These are phyloP conservation scores for Drosophila subobscura DNA, from an alignment of 1,140 invertebrate genomes.

Conservation along the genomic window DNA sequence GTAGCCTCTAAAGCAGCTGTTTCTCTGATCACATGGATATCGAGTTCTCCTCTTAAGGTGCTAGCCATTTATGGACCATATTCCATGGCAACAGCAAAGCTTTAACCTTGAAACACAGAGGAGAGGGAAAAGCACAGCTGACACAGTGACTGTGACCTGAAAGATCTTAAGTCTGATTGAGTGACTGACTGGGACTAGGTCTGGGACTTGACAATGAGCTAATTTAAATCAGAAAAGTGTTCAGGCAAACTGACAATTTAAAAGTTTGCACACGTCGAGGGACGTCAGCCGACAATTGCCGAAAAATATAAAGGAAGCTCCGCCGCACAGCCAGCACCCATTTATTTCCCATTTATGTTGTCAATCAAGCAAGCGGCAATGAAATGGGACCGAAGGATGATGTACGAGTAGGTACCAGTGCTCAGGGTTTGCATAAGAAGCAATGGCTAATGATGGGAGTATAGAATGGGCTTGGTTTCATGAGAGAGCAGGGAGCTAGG, in stretches of 20 bases:
- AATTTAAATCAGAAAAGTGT: constrained; percentile 81
- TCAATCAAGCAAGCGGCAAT: constrained; percentile 61
- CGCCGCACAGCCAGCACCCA: constrained; percentile 9
- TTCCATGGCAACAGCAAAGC: background rate
- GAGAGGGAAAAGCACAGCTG: constrained; percentile 19
- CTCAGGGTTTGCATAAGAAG: constrained; percentile 63
- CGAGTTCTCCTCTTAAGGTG: constrained; percentile 3
- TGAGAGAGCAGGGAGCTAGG: constrained; percentile 8
- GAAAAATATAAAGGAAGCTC: constrained; percentile 60
- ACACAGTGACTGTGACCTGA: constrained; percentile 6
- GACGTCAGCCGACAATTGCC: constrained; percentile 49
- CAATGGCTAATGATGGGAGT: constrained; percentile 61
- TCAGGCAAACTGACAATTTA: constrained; percentile 68
- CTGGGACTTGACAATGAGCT: constrained; percentile 58
- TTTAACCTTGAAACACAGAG: constrained; percentile 51
- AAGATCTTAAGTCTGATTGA: constrained; percentile 62
- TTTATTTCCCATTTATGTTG: constrained; percentile 47
- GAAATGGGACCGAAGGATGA: constrained; percentile 39
- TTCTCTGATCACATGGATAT: constrained; percentile 7
- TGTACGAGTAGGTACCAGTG: constrained; percentile 30
- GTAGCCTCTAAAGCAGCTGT: constrained; percentile 30
- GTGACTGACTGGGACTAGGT: constrained; percentile 13
- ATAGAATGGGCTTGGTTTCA: constrained; percentile 10
- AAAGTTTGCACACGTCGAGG: constrained; percentile 33
- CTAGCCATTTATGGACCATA: constrained; percentile 21